A percentile compares a stretch with the other conserved stretches of the same genome.
Conservation (phyloP, 2,888 invertebrate genomes). For the Clanis bilineata region DNA sequence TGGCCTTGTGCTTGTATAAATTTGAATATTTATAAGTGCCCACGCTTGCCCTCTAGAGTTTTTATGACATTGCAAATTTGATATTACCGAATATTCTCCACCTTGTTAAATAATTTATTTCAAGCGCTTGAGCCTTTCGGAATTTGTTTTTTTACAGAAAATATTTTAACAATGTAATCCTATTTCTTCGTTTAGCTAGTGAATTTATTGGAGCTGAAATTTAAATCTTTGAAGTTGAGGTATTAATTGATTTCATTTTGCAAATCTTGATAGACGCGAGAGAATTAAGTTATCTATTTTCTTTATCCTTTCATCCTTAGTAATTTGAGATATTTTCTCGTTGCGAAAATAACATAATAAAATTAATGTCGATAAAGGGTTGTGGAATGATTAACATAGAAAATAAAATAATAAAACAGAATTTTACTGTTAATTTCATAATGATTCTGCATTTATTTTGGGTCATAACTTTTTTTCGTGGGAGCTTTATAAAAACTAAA, state of each 20-base stretch:
- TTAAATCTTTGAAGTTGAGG: neutral
- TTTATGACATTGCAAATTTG: constrained; percentile 53
- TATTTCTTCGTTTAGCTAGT: neutral
- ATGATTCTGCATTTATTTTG: too few species aligned
- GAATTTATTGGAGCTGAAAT: neutral
- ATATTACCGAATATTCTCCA: constrained; percentile 37
- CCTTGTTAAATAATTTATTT: constrained; percentile 39
- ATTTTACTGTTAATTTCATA: too few species aligned
- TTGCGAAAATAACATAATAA: too few species aligned
- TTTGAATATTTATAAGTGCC: constrained; percentile 58
- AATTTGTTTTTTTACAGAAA: constrained; percentile 31
- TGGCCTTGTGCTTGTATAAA: constrained; percentile 50
- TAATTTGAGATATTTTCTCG: neutral
- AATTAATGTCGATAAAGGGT: too few species aligned
- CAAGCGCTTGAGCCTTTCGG: constrained; percentile 26
- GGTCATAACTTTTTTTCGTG: too few species aligned
- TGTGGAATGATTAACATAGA: too few species aligned
- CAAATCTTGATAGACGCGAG: neutral
- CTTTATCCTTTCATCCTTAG: neutral
- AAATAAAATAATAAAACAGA: too few species aligned
- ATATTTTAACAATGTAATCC: neutral
- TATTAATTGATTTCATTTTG: neutral
- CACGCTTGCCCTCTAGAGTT: constrained; percentile 40
- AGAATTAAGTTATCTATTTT: neutral
- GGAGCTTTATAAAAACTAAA: too few species aligned